These are phyloP conservation scores for Lagopus muta DNA, from an alignment of 2,113 vertebrate genomes.

Conservation along the genomic window DNA sequence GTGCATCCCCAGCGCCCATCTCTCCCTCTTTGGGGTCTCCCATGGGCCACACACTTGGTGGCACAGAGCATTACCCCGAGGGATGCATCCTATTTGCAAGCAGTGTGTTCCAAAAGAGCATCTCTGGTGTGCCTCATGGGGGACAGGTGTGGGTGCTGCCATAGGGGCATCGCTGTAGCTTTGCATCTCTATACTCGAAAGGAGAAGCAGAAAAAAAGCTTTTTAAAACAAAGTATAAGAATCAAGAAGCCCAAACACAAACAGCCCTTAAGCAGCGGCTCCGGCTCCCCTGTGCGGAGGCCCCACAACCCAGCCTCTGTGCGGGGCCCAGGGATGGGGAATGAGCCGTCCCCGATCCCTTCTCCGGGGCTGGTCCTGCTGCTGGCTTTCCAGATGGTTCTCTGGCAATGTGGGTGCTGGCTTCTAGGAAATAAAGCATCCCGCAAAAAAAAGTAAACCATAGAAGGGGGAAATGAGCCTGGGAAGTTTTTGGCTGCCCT, in stretches of 20 bases:
- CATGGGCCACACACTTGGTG: background rate
- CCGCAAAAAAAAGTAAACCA: background rate
- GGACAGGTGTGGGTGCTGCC: background rate
- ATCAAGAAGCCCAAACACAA: background rate
- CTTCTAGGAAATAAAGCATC: background rate
- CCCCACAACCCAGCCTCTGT: background rate
- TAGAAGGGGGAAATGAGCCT: accelerated
- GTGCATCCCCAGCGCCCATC: background rate
- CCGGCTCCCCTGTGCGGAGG: background rate
- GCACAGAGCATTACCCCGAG: background rate
- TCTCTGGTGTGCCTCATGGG: background rate
- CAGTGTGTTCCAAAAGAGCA: background rate
- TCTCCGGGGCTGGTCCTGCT: accelerated
- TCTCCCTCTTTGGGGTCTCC: background rate
- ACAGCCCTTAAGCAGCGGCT: background rate
- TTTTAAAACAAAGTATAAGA: background rate
- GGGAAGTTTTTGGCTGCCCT: background rate
- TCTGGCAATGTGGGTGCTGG: background rate
- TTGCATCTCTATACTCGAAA: background rate
- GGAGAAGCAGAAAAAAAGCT: background rate
- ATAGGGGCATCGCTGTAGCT: background rate
- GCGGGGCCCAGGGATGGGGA: background rate
- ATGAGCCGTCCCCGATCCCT: background rate
- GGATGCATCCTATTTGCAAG: background rate
- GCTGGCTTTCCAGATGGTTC: background rate